Conservation (phyloP, 2,797 vertebrate genomes). For the Acanthurus lineatus region DNA sequence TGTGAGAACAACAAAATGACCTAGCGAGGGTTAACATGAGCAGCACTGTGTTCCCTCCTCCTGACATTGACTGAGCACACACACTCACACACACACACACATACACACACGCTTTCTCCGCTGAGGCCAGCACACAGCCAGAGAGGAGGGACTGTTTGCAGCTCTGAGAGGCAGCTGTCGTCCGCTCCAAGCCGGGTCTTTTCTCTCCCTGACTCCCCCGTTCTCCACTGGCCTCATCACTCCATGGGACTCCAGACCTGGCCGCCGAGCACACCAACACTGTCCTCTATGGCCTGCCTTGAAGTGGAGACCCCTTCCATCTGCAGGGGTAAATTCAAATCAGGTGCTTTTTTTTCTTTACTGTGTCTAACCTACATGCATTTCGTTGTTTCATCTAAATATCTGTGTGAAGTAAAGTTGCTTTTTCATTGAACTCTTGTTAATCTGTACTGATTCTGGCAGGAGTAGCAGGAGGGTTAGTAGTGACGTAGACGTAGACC, state of each 20-base stretch:
- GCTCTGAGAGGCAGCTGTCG: conserved; percentile 64
- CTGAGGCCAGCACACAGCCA: conserved; percentile 72
- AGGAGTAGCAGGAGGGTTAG: not conserved
- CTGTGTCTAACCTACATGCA: conserved; percentile 9
- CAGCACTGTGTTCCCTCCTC: conserved; percentile 78
- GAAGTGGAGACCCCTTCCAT: conserved; percentile 85
- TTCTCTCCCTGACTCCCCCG: conserved; percentile 60
- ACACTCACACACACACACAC: conserved; percentile 41
- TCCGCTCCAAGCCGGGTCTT: conserved; percentile 62
- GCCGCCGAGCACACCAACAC: conserved; percentile 70
- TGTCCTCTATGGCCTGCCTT: conserved; percentile 85
- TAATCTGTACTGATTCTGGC: conserved; percentile 20
- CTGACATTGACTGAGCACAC: conserved; percentile 68
- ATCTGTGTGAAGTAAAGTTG: not conserved
- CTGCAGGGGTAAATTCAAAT: conserved; percentile 80
- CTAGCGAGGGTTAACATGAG: conserved; percentile 81
- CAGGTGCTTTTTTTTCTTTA: conserved; percentile 52
- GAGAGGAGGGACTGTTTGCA: conserved; percentile 71
- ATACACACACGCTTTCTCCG: conserved; percentile 61
- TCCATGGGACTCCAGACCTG: conserved; percentile 86
- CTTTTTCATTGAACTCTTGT: not conserved
- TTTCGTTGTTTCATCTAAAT: conserved; percentile 8
- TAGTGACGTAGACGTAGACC: conserved; percentile 40
- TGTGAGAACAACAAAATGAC: conserved; percentile 48
- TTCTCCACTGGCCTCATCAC: conserved; percentile 69